Evolutionary conservation across 2,113 vertebrate genomes (phyloP).

Genomic region (Stegastes partitus): DNA sequence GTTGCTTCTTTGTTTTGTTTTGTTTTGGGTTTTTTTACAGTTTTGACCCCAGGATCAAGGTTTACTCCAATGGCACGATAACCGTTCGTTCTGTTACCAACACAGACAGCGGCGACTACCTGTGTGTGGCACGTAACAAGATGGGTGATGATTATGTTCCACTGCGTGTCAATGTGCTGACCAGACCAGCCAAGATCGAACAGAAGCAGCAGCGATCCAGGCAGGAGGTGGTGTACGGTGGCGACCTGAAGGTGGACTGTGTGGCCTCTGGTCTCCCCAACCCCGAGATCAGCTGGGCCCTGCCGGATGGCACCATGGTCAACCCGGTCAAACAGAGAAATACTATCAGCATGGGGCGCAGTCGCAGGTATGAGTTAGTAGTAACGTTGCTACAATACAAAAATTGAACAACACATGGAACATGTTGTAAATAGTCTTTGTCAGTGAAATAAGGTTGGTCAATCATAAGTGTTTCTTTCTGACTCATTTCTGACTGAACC

Average conservation of each 20-base stretch:
- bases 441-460: too few relatives aligned
- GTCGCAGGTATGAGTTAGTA: slow-evolving; percentile 87
- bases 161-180: slow-evolving; percentile 89
- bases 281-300: slow-evolving; percentile 92
- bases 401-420: too few relatives aligned
- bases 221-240: slow-evolving; percentile 87
- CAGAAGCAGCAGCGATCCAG: slow-evolving; percentile 82
- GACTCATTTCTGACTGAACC: too few relatives aligned
- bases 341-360: slow-evolving; percentile 72
- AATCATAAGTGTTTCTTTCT: too few relatives aligned
- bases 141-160: slow-evolving; percentile 89
- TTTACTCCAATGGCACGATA: slow-evolving; percentile 89
- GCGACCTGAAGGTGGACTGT: slow-evolving; percentile 91
- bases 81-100: slow-evolving; percentile 88
- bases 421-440: too few relatives aligned
- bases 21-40: slow-evolving; percentile 55
- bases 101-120: slow-evolving; percentile 90
- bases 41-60: slow-evolving; percentile 89
- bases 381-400: too few relatives aligned
- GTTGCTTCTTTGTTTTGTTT: neutral
- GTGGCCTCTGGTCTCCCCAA: slow-evolving; percentile 92
- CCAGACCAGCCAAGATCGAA: slow-evolving; percentile 91
- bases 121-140: slow-evolving; percentile 92
- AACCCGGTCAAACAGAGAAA: slow-evolving; percentile 86
- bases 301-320: slow-evolving; percentile 93